These are phyloP conservation scores for Trachops cirrhosus DNA, from an alignment of 2,797 vertebrate genomes.

Conservation along the genomic window DNA sequence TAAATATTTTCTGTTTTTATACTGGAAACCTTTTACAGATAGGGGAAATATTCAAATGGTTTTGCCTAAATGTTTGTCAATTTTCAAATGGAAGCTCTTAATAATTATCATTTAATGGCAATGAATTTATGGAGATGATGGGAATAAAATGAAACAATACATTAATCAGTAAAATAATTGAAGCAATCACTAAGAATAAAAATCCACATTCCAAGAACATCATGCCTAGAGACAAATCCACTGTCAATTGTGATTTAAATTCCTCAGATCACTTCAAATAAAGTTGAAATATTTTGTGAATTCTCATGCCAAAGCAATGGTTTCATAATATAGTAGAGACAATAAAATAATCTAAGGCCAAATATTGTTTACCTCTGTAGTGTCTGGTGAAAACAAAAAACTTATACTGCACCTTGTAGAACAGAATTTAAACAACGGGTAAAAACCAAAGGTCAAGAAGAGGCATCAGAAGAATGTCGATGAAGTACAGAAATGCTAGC, in stretches of 20 bases:
- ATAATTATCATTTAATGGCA: background rate
- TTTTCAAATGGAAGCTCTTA: background rate
- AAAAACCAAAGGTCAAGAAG: background rate
- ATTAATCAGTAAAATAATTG: background rate
- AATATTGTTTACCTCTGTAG: background rate
- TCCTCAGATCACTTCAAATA: background rate
- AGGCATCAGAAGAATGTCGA: background rate
- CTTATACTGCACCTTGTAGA: background rate
- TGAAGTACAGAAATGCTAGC: background rate
- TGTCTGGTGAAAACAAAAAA: background rate
- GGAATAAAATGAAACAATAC: background rate
- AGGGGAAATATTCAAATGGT: background rate
- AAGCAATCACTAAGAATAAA: slow-evolving; percentile 22
- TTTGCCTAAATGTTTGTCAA: background rate
- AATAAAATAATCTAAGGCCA: slow-evolving; percentile 46
- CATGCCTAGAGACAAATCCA: background rate
- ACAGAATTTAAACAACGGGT: background rate
- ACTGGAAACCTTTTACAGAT: background rate
- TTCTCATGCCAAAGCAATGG: slow-evolving; percentile 35
- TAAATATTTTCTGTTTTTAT: background rate
- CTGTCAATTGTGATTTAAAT: background rate
- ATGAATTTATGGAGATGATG: background rate
- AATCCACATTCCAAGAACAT: background rate
- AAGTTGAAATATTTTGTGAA: slow-evolving; percentile 45
- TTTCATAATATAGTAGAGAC: background rate